phyloP scores from a whole-genome alignment of 2,888 invertebrate genomes.

The Gortyna flavago region DNA sequence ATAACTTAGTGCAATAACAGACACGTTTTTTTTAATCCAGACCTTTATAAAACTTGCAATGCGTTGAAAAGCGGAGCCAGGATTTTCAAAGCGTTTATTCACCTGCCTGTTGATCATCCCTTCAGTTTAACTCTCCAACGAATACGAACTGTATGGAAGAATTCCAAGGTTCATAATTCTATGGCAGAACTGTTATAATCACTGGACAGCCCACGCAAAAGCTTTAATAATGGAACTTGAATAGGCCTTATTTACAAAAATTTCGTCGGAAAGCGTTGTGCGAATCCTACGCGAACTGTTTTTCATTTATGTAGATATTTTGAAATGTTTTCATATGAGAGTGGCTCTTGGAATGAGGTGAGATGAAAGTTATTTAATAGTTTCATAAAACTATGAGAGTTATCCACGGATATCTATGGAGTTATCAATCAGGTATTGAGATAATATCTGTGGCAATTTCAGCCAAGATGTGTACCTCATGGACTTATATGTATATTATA shows the following conservation, averaged over 20 bases:
- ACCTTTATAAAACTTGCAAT: constrained; percentile 56
- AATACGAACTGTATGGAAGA: constrained; percentile 30
- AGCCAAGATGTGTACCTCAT: neutral
- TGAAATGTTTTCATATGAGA: constrained; percentile 43
- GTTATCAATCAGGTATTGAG: neutral
- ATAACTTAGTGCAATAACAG: constrained; percentile 55
- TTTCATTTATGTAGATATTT: constrained; percentile 24
- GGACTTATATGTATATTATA: too few species aligned
- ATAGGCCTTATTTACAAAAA: constrained; percentile 60
- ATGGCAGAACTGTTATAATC: constrained; percentile 53
- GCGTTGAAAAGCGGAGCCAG: constrained; percentile 53
- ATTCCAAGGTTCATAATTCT: constrained; percentile 36
- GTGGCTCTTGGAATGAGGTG: constrained; percentile 12
- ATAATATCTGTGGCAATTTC: neutral
- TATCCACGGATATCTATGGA: too few species aligned
- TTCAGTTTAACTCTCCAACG: constrained; percentile 36
- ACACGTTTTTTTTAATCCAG: constrained; percentile 55
- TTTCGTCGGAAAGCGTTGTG: constrained; percentile 29
- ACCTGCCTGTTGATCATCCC: constrained; percentile 71
- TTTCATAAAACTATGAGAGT: neutral
- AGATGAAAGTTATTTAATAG: constrained; percentile 2
- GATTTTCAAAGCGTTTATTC: constrained; percentile 64
- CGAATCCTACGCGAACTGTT: constrained; percentile 33
- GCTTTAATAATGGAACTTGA: constrained; percentile 67
- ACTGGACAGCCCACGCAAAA: constrained; percentile 54